Evolutionary conservation across 2,888 invertebrate species (phyloP).

Genomic region (Sericinus montela): DNA sequence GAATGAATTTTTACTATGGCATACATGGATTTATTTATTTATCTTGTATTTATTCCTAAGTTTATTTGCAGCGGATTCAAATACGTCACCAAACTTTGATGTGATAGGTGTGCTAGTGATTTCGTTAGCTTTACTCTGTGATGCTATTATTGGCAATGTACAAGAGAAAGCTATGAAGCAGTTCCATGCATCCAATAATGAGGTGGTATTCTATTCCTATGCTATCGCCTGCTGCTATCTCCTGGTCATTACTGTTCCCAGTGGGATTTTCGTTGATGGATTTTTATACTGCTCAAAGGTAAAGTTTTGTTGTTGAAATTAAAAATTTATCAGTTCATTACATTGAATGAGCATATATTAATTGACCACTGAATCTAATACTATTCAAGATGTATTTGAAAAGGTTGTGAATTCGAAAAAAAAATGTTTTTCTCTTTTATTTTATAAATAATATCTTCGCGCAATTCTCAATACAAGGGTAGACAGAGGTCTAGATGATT

Average conservation of each 20-base stretch:
- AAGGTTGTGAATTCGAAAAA: no score
- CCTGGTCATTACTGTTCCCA: constrained; percentile 83
- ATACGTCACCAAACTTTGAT: constrained; percentile 87
- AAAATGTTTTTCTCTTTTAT: no score
- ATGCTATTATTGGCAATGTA: constrained; percentile 97
- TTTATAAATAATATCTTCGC: no score
- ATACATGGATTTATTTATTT: no score
- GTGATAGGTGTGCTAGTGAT: constrained; percentile 86
- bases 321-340: no score
- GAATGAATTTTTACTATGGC: no score
- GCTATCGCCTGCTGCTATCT: constrained; percentile 92
- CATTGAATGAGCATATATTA: no score
- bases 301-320: neutral
- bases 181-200: constrained; percentile 90
- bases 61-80: constrained; percentile 82
- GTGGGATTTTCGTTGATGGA: constrained; percentile 87
- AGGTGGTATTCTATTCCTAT: constrained; percentile 96
- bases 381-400: no score
- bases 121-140: constrained; percentile 92
- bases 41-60: no score
- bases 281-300: constrained; percentile 84
- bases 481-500: no score
- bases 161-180: constrained; percentile 97
- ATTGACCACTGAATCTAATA: no score
- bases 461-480: no score